Percentiles rank a stretch among this genome's conserved stretches.
These are phyloP conservation scores for Drosophila miranda DNA, from an alignment of 1,140 invertebrate genomes.

Conservation along the genomic window DNA sequence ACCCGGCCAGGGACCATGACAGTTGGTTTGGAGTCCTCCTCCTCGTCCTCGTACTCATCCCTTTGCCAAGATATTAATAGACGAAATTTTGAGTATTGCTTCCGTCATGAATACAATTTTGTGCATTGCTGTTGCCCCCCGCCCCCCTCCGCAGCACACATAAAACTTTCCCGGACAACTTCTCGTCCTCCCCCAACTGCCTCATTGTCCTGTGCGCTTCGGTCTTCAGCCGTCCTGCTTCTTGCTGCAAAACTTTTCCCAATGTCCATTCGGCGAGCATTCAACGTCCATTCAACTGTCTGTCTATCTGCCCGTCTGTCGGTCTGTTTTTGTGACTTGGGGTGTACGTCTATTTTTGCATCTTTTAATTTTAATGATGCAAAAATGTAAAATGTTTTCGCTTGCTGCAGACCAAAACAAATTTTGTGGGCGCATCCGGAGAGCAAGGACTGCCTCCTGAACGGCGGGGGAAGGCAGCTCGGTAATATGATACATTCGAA, in stretches of 20 bases:
- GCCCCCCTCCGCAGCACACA: not conserved
- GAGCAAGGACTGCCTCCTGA: too few relatives aligned
- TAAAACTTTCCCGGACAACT: constrained; percentile 15
- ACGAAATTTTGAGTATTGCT: constrained; percentile 77
- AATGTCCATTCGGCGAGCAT: constrained; percentile 50
- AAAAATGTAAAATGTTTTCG: constrained; percentile 45
- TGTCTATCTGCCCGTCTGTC: constrained; percentile 16
- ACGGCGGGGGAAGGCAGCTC: too few relatives aligned
- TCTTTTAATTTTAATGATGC: constrained; percentile 74
- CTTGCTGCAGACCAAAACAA: constrained; percentile 17
- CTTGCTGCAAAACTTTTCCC: constrained; percentile 60
- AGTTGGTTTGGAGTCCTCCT: constrained; percentile 15
- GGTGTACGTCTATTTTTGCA: constrained; percentile 23
- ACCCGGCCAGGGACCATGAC: constrained; percentile 28
- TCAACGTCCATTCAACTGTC: constrained; percentile 74
- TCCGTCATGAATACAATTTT: constrained; percentile 78
- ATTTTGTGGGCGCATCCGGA: constrained; percentile 15
- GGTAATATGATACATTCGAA: too few relatives aligned
- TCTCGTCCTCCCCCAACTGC: constrained; percentile 17
- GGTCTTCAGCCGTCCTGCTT: constrained; percentile 39
- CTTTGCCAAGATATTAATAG: constrained; percentile 72
- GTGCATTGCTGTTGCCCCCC: constrained; percentile 1
- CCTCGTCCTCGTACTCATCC: constrained; percentile 14
- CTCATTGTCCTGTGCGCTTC: constrained; percentile 52
- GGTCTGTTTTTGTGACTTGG: constrained; percentile 52